phyloP scores from a whole-genome alignment of 2,113 vertebrate genomes.

The Lepisosteus osseus region DNA sequence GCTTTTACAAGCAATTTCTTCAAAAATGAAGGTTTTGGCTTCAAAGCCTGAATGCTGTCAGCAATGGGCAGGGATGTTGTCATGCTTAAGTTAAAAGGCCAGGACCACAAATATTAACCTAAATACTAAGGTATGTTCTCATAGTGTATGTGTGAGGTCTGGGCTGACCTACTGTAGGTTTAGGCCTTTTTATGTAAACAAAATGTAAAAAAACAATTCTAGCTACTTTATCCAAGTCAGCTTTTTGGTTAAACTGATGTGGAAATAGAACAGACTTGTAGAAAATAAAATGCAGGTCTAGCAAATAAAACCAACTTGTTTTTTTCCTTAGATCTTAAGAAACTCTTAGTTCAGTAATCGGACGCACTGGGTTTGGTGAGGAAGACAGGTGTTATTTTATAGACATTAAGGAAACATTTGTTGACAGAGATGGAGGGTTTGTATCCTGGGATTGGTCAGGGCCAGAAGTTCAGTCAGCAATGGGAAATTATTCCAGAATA shows the following conservation, averaged over 20 bases:
- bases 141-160: conserved; percentile 36
- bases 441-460: conserved; percentile 39
- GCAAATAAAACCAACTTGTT: too few species aligned
- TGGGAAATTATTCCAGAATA: conserved; percentile 51
- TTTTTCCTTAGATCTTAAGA: too few species aligned
- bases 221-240: not conserved
- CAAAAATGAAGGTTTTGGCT: too few species aligned
- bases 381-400: not conserved
- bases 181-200: conserved; percentile 36
- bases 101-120: not conserved
- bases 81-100: not conserved
- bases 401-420: conserved; percentile 49
- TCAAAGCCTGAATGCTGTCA: too few species aligned
- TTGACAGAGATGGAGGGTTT: conserved; percentile 58
- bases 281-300: not conserved
- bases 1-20: too few species aligned
- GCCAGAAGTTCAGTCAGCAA: conserved; percentile 62
- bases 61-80: too few species aligned
- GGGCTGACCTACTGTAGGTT: conserved; percentile 44
- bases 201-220: conserved; percentile 13
- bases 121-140: conserved; percentile 7
- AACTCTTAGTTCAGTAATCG: too few species aligned
- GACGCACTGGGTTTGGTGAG: too few species aligned
- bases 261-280: conserved; percentile 21
- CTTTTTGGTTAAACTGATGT: conserved; percentile 16